Base-by-base conservation (phyloP, 2,888 invertebrate species). In the Lithodes maja region DNA sequence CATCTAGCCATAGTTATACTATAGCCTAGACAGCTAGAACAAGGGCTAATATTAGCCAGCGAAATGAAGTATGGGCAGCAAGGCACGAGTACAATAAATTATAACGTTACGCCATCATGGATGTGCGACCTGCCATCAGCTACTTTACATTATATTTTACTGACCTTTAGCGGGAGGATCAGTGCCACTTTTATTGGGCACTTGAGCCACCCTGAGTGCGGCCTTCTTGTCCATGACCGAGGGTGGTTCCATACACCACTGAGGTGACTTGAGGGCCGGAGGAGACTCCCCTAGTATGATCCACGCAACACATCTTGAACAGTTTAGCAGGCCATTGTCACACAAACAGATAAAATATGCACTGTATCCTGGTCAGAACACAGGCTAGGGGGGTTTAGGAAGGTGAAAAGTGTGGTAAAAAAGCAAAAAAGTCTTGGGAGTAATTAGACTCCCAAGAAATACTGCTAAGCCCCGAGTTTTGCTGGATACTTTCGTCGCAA, bases 271-370 rank as follows among this genome's bases (percentile, higher is more conserved):
- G 53, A 79, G 74, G 78, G 85, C 84, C 81, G 84, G 80, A 81
- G 86, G 74, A 3, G 33, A 83, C 83, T 80, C 85, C 88, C 77
- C 74, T 68, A 50, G 55, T n/a, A 9, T 80, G 53, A 69, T 17
- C 78, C 53, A 33, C 80, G 68, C 71, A 80, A 88, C 75, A 90
- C 90, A 90, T 90, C 86, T 90, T 90, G 90, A 71, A 75, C 61
- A 50, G 88, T 83, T 90, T 87, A 90, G 90, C 90, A 90, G 85
- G 90, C 90, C 90, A 90, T 90, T 83, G 87, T 49, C 68, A 77
- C 84, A 81, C 80, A 68, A 83, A 78, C 83, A 87, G 77, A 68
- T 75, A 85, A 87, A 90, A 81, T 53, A 52, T 68, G 87, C 81
- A 55, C 86, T 86, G 87, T 87, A 83, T 87, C 83, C 83, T 87